These are phyloP conservation scores for Eupsilia transversa DNA, from an alignment of 2,888 invertebrate species.

Conservation along the genomic window DNA sequence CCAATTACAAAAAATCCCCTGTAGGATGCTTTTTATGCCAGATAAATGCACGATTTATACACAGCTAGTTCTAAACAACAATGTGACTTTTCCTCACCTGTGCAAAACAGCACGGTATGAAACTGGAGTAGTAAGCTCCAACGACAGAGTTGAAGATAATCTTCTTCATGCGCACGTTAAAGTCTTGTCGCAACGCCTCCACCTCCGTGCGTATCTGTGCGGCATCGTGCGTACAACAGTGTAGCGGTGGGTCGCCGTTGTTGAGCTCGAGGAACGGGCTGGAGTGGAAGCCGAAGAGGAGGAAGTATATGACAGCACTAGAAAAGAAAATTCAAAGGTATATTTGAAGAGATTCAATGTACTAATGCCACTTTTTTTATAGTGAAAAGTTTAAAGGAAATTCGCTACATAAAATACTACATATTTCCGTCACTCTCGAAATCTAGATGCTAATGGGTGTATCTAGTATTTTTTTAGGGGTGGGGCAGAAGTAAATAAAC, in stretches of 20 bases:
- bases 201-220: conserved; percentile 95
- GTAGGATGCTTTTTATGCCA: background rate
- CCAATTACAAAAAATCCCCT: background rate
- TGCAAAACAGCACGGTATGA: conserved; percentile 97
- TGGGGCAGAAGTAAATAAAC: too few relatives aligned
- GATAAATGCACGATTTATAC: background rate
- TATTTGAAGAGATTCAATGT: too few relatives aligned
- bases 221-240: conserved; percentile 94
- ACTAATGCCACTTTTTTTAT: too few relatives aligned
- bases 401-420: too few relatives aligned
- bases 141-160: conserved; percentile 96
- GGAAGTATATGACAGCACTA: conserved; percentile 94
- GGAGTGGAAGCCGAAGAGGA: conserved; percentile 95
- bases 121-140: conserved; percentile 96
- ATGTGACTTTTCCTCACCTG: conserved; percentile 90
- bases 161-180: conserved; percentile 97
- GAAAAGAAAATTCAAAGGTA: conserved; percentile 8
- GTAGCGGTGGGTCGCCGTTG: conserved; percentile 91
- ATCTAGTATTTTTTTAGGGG: too few relatives aligned
- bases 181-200: conserved; percentile 95
- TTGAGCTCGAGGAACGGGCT: conserved; percentile 94
- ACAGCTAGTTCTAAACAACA: background rate
- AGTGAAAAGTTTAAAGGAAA: too few relatives aligned
- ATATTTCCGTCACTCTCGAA: too few relatives aligned
- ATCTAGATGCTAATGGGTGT: too few relatives aligned